A percentile compares a stretch with the other conserved stretches of the same genome.
These are phyloP conservation scores for Eulithis testata DNA, from an alignment of 2,888 invertebrate genomes.

Conservation along the genomic window DNA sequence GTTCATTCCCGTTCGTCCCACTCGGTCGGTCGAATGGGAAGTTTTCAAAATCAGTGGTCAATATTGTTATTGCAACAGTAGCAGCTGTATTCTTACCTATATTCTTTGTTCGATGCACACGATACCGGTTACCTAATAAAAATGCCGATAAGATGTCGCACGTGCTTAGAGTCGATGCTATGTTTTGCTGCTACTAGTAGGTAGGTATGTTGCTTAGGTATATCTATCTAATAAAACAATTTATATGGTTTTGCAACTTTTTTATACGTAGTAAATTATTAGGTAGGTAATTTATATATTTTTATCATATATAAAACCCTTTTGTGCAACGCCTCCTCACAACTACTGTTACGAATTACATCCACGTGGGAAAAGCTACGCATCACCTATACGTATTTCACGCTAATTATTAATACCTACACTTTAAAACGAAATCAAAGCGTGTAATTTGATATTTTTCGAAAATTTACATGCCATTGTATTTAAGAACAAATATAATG, in stretches of 20 bases:
- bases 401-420: conserved; percentile 9
- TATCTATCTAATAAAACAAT: too few relatives aligned
- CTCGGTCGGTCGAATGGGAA: too few relatives aligned
- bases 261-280: too few relatives aligned
- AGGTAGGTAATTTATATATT: not conserved
- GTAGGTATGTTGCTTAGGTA: conserved; percentile 4
- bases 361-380: not conserved
- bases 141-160: conserved; percentile 19
- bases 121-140: conserved; percentile 20
- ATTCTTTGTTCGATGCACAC: conserved; percentile 11
- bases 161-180: conserved; percentile 2
- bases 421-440: conserved; percentile 7
- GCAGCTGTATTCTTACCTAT: not conserved
- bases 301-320: not conserved
- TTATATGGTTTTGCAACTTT: too few relatives aligned
- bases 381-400: conserved; percentile 4
- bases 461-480: conserved; percentile 17
- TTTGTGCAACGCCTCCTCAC: not conserved
- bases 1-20: too few relatives aligned
- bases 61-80: conserved; percentile 6
- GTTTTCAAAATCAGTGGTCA: not conserved
- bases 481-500: conserved; percentile 7
- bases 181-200: not conserved
- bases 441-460: conserved; percentile 7
- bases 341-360: not conserved